Evolutionary conservation across 2,113 vertebrate species (phyloP), one percentile per base, ranked within the genome.

Genomic region (Phainopepla nitens): DNA sequence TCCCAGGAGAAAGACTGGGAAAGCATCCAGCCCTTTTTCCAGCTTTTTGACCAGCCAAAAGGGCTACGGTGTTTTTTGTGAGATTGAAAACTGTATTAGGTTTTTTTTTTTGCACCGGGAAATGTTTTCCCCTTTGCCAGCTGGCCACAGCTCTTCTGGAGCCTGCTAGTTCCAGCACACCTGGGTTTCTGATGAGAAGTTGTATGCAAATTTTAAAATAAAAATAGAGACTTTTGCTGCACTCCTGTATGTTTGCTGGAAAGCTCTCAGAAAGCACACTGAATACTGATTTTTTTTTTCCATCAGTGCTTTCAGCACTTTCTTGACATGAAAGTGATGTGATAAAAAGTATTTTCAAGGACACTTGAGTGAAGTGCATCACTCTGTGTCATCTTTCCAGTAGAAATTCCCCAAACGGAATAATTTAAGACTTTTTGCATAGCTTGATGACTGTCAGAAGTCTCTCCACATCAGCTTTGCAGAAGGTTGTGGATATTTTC

Each of bases 341-440:
- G 56, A 83, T 83, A 62, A 91, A 70, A 84, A 54, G 47, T 56
- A 42, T 90, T 94, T 93, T 86, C 94, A 88, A 96, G 91, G 96
- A 77, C 91, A 69, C 75, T 95, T 80, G 87, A 93, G 53, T 2
- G 13, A 94, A 96, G 66, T 85, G 54, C 87, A 96, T 95, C 89
- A 66, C 45, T 79, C 84, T 77, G 50, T 96, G 93, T 87, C 87
- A 95, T 94, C 87, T 94, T 93, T 72, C 87, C 19, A 20, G 71
- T 12, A 76, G 70, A 94, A 94, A 89, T 65, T 93, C 78, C 84
- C 85, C 62, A 86, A 93, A 93, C 0, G 2, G 89, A 96, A 82
- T 90, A 93, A 93, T 85, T 93, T 65, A 75, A 75, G 56, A 7
- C 41, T 82, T 85, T 97, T 79, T 11, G 3, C 45, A 33, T 41